phyloP scores from a whole-genome alignment of 1,140 invertebrate genomes.

The Eubasilissa regina region DNA sequence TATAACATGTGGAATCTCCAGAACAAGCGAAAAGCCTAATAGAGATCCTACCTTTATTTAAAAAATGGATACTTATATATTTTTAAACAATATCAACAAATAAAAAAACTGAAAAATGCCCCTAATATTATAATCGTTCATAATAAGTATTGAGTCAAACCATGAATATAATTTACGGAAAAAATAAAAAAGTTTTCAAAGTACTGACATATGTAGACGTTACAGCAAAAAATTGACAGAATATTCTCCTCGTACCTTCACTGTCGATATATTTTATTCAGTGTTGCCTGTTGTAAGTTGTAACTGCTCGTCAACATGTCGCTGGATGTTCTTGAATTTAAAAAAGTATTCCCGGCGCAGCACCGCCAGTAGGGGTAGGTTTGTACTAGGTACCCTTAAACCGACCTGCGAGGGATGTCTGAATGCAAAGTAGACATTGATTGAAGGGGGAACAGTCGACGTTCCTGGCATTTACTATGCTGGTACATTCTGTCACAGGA shows the following conservation, averaged over 20 bases:
- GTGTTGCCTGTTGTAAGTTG: conserved; percentile 1
- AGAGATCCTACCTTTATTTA: too few species aligned
- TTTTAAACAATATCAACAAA: too few species aligned
- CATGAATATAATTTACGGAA: too few species aligned
- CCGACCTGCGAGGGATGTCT: conserved; percentile 45
- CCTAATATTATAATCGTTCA: too few species aligned
- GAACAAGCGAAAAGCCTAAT: too few species aligned
- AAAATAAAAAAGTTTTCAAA: too few species aligned
- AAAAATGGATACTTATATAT: too few species aligned
- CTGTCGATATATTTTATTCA: conserved; percentile 1
- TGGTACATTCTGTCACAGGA: conserved; percentile 1
- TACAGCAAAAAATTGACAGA: conserved; percentile 8
- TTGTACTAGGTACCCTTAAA: neutral
- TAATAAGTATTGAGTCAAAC: too few species aligned
- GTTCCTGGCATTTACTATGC: conserved; percentile 11
- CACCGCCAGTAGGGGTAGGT: neutral
- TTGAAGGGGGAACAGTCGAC: conserved; percentile 49
- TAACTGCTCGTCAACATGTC: conserved; percentile 6
- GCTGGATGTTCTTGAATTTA: conserved; percentile 13
- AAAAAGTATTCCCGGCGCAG: conserved; percentile 16
- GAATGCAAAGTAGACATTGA: conserved; percentile 60
- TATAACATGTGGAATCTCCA: too few species aligned
- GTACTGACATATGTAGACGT: too few species aligned
- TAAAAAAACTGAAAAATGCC: too few species aligned
- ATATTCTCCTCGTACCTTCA: too few species aligned